Conservation (phyloP, 1,140 invertebrate genomes). For the Drosophila repletoides region DNA sequence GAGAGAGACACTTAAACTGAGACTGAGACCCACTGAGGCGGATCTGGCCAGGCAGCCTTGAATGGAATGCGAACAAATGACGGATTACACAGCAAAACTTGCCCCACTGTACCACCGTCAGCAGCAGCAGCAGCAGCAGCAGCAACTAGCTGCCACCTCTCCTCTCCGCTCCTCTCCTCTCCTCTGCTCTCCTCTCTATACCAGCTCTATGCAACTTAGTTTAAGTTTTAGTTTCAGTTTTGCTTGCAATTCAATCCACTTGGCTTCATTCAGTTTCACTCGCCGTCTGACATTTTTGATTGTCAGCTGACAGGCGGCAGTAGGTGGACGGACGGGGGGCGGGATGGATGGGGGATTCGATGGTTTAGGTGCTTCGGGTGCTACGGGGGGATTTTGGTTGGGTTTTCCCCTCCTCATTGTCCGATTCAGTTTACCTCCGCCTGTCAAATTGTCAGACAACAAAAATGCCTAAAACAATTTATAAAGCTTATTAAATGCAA, state of each 20-base stretch:
- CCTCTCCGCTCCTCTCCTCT: neutral
- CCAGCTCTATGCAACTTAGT: neutral
- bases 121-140: neutral
- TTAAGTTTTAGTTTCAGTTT: constrained; percentile 7
- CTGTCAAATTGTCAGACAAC: constrained; percentile 42
- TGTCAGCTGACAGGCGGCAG: constrained; percentile 59
- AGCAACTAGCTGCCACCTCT: neutral
- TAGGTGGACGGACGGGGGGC: neutral
- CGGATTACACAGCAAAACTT: constrained; percentile 53
- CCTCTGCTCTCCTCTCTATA: neutral
- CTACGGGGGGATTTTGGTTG: neutral
- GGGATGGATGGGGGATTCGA: neutral
- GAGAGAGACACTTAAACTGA: neutral
- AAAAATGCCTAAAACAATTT: constrained; percentile 47
- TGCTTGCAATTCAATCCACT: constrained; percentile 22
- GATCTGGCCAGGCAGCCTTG: constrained; percentile 71
- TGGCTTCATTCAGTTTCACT: neutral
- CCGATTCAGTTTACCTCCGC: neutral
- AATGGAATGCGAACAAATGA: constrained; percentile 77
- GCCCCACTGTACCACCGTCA: neutral
- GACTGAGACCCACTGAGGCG: constrained; percentile 52
- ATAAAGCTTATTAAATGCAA: constrained; percentile 41
- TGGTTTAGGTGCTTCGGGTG: too few relatives aligned
- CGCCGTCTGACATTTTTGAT: constrained; percentile 63
- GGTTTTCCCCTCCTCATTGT: neutral